Conservation (phyloP, 2,113 vertebrate species). For the Vulpes ferrilata region DNA sequence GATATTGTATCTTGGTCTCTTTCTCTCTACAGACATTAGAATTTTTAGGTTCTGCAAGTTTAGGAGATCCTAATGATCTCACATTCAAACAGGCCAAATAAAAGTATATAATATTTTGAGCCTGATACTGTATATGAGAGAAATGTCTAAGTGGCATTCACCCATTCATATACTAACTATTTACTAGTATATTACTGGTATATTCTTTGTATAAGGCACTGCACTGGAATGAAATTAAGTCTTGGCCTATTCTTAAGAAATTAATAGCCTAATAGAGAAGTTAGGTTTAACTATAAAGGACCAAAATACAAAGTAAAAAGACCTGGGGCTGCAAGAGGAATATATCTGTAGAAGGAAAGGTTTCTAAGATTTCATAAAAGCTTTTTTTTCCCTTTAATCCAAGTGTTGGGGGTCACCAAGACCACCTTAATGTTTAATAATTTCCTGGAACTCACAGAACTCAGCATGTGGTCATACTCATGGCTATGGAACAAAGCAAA, state of each 20-base stretch:
- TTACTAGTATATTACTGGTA: background rate
- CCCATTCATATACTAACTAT: background rate
- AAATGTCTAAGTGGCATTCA: background rate
- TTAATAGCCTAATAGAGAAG: background rate
- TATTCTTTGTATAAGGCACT: background rate
- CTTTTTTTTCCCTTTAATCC: background rate
- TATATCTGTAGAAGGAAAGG: background rate
- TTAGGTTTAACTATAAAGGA: conserved; percentile 7
- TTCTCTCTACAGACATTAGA: background rate
- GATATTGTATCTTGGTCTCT: background rate
- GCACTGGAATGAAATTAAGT: background rate
- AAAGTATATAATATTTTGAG: background rate
- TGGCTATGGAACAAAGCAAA: background rate
- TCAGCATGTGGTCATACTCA: background rate
- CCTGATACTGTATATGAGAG: background rate
- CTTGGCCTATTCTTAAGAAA: background rate
- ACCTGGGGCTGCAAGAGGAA: background rate
- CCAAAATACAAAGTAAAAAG: background rate
- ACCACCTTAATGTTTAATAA: background rate
- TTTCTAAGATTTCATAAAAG: background rate
- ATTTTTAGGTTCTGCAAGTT: conserved; percentile 14
- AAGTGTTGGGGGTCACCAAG: background rate
- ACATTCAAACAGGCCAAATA: background rate
- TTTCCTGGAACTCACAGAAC: background rate
- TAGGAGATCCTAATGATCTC: background rate